These are phyloP conservation scores for Eumacrocentrus americanus DNA, from an alignment of 2,888 invertebrate species.

Conservation along the genomic window DNA sequence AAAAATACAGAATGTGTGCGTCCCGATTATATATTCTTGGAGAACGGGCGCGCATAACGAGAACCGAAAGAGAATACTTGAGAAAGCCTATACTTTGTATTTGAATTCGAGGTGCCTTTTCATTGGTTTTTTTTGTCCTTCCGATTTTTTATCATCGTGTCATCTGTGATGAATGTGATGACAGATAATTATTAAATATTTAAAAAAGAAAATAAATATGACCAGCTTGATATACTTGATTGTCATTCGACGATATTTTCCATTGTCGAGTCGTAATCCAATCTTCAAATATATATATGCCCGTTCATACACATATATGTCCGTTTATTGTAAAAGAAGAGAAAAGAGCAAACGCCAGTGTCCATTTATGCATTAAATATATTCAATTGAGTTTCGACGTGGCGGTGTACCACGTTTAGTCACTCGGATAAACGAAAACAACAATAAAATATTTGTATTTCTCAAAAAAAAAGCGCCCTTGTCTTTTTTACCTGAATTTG, in stretches of 20 bases:
- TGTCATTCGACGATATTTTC: background rate
- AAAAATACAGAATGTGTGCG: background rate
- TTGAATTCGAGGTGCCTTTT: conserved; percentile 12
- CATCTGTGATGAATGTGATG: conserved; percentile 14
- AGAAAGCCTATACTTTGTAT: background rate
- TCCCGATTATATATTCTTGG: conserved; percentile 6
- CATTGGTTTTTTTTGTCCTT: conserved; percentile 17
- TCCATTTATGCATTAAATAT: conserved; percentile 21
- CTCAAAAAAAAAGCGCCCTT: conserved; percentile 2
- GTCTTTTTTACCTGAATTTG: background rate
- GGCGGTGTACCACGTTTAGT: conserved; percentile 8
- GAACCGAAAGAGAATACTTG: background rate
- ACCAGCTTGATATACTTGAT: background rate
- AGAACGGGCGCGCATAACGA: background rate
- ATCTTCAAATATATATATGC: too few species aligned
- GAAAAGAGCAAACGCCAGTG: conserved; percentile 22
- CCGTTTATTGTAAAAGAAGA: conserved; percentile 4
- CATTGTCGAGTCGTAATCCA: conserved; percentile 5
- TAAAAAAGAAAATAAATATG: background rate
- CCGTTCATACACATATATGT: conserved; percentile 3
- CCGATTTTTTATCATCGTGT: conserved; percentile 9
- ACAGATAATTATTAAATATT: background rate
- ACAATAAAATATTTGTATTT: conserved; percentile 29
- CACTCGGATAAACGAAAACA: conserved; percentile 21
- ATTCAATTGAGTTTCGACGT: conserved; percentile 9